Conservation (phyloP, 1,140 invertebrate species). For the Chelonus insularis region DNA sequence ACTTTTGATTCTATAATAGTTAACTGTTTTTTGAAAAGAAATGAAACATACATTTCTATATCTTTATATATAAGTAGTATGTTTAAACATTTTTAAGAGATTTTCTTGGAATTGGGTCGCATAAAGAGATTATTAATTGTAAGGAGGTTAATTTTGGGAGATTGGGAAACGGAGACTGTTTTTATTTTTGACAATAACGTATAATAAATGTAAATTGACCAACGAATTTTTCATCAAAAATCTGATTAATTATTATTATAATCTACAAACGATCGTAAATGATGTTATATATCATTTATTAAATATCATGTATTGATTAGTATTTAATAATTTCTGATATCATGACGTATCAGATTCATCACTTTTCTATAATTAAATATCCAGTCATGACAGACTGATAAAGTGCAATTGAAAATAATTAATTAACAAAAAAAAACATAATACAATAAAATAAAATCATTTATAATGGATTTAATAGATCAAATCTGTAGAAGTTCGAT, state of each 20-base stretch:
- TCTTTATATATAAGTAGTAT: neutral
- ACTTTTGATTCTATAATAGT: too few relatives aligned
- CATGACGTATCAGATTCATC: constrained; percentile 52
- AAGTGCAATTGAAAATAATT: constrained; percentile 37
- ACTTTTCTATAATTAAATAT: constrained; percentile 31
- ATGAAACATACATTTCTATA: neutral
- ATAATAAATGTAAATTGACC: neutral
- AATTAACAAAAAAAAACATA: neutral
- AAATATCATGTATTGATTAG: constrained; percentile 27
- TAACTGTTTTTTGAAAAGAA: too few relatives aligned
- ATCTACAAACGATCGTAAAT: neutral
- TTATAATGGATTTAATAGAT: too few relatives aligned
- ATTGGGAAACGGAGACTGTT: constrained; percentile 18
- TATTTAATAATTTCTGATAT: constrained; percentile 43
- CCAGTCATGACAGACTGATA: constrained; percentile 25
- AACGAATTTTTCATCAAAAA: constrained; percentile 11
- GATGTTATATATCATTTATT: constrained; percentile 23
- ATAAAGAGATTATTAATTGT: neutral
- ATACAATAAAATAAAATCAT: neutral
- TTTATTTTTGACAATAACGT: constrained; percentile 9
- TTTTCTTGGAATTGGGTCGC: neutral
- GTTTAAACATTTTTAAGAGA: neutral
- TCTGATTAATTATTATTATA: constrained; percentile 1
- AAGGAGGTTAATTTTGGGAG: constrained; percentile 2
- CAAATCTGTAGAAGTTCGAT: too few relatives aligned